These are phyloP conservation scores for Rhizoglyphus robini DNA, from an alignment of 1,140 invertebrate species.

Conservation along the genomic window DNA sequence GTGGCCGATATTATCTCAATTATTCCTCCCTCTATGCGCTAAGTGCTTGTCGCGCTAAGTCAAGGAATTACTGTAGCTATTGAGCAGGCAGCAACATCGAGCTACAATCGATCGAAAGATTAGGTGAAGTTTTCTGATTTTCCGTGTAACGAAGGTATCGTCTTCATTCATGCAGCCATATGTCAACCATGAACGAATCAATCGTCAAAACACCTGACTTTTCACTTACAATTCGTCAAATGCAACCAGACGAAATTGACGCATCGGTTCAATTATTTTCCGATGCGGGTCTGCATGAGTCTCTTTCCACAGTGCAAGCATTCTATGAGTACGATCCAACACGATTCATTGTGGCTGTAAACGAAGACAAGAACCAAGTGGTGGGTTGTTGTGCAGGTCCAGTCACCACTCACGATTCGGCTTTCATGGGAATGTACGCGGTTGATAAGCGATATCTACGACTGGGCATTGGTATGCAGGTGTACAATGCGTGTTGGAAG, in stretches of 20 bases:
- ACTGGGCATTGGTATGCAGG: conserved; percentile 24
- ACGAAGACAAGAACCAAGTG: conserved; percentile 19
- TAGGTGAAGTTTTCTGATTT: too few relatives aligned
- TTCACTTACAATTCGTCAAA: background rate
- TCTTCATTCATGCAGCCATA: too few relatives aligned
- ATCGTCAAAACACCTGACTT: background rate
- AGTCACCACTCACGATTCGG: conserved; percentile 22
- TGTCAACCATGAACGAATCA: too few relatives aligned
- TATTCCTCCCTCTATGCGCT: too few relatives aligned
- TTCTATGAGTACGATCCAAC: conserved; percentile 24
- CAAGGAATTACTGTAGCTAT: too few relatives aligned
- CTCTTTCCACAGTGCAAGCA: conserved; percentile 20
- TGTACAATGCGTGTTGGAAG: conserved; percentile 16
- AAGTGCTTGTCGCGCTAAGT: too few relatives aligned
- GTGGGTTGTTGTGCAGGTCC: conserved; percentile 23
- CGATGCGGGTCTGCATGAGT: background rate
- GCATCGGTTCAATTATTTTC: background rate
- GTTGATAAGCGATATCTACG: conserved; percentile 23
- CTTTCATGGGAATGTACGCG: conserved; percentile 26
- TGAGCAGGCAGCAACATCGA: too few relatives aligned
- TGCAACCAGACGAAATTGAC: background rate
- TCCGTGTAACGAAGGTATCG: too few relatives aligned
- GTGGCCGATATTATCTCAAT: too few relatives aligned
- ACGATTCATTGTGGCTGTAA: conserved; percentile 24
- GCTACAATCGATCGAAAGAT: too few relatives aligned